Evolutionary conservation across 2,113 vertebrate genomes (phyloP).

Genomic region (Pyrgilauda ruficollis): DNA sequence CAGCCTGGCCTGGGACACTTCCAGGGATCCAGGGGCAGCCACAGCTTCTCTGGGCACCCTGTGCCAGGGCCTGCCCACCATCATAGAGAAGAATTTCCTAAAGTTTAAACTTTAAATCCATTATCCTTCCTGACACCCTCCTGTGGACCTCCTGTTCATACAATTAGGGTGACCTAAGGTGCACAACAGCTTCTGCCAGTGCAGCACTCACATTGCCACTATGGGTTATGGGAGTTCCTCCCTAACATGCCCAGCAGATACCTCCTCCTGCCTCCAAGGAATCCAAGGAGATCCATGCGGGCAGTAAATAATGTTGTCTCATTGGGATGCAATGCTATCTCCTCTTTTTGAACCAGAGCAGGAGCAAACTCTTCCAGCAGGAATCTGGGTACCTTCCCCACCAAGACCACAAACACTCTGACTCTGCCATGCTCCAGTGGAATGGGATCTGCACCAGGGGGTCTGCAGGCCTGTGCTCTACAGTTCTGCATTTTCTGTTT

Average conservation of each 20-base stretch:
- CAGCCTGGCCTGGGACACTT: rapidly evolving
- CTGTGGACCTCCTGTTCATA: not conserved
- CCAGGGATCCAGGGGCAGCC: not conserved
- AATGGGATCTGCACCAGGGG: not conserved
- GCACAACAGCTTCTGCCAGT: not conserved
- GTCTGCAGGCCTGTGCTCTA: not conserved
- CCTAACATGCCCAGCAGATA: not conserved
- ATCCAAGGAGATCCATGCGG: not conserved
- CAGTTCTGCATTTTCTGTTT: not conserved
- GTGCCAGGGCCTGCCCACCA: rapidly evolving
- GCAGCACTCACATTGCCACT: not conserved
- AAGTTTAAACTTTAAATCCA: not conserved
- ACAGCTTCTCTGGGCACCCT: not conserved
- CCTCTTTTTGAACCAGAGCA: not conserved
- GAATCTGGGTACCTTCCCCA: not conserved
- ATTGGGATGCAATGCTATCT: not conserved
- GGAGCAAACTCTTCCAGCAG: not conserved
- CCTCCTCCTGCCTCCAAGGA: not conserved
- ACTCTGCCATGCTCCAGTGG: not conserved
- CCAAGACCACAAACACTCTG: not conserved
- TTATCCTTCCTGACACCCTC: not conserved
- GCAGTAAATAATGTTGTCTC: not conserved
- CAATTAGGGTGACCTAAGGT: not conserved
- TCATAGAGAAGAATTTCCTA: rapidly evolving
- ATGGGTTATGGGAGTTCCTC: not conserved